Conservation (phyloP, 2,113 vertebrate genomes). For the Melanotaenia duboulayi region DNA sequence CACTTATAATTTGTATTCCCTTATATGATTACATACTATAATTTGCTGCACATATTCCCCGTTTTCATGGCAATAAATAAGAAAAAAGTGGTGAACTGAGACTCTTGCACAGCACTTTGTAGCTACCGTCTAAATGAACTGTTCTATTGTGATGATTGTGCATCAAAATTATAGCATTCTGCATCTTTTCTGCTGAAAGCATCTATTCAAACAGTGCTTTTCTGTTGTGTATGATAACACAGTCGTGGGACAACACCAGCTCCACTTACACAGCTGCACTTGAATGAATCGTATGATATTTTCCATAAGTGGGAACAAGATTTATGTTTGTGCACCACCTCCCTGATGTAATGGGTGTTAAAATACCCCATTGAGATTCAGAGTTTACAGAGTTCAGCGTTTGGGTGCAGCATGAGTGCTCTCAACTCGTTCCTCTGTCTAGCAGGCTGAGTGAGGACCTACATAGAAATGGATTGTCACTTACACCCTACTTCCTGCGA, state of each 20-base stretch:
- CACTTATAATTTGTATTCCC: no score
- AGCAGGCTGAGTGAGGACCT: constrained; percentile 25
- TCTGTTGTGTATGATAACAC: constrained; percentile 42
- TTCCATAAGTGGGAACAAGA: constrained; percentile 58
- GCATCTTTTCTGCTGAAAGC: constrained; percentile 40
- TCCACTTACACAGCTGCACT: constrained; percentile 46
- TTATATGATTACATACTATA: no score
- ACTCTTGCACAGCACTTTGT: constrained; percentile 16
- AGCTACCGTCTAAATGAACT: constrained; percentile 24
- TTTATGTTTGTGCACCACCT: constrained; percentile 49
- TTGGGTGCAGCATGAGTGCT: constrained; percentile 30
- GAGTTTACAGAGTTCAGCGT: constrained; percentile 40
- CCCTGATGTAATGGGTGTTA: constrained; percentile 46
- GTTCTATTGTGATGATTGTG: constrained; percentile 35
- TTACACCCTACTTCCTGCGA: constrained; percentile 3
- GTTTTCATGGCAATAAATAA: not conserved
- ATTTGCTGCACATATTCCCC: no score
- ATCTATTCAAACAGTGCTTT: constrained; percentile 21
- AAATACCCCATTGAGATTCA: constrained; percentile 49
- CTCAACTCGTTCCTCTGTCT: constrained; percentile 32
- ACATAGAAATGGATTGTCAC: constrained; percentile 28
- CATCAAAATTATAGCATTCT: constrained; percentile 25
- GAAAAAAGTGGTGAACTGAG: not conserved
- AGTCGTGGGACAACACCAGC: constrained; percentile 32
- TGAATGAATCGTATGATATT: constrained; percentile 49